These are phyloP conservation scores for Microcebus lehilahytsara DNA, from an alignment of 2,113 vertebrate species.

Conservation along the genomic window DNA sequence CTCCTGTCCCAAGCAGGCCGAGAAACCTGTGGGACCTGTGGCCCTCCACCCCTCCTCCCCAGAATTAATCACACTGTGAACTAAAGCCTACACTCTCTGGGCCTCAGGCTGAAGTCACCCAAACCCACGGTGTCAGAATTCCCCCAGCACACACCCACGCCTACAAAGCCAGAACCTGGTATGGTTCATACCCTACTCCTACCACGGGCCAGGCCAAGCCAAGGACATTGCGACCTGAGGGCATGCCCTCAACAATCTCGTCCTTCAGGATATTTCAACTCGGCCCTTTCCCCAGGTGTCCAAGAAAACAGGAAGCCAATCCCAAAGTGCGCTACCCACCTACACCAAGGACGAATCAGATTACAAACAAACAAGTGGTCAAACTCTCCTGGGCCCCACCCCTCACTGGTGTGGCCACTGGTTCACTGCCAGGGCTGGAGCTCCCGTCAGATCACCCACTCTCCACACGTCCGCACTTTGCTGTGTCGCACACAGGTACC, in stretches of 20 bases:
- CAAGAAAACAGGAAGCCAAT: conserved; percentile 58
- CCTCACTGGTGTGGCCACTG: background rate
- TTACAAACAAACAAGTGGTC: conserved; percentile 16
- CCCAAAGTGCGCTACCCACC: background rate
- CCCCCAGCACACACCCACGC: background rate
- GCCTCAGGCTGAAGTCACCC: background rate
- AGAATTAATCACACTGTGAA: conserved; percentile 1
- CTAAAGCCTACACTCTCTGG: background rate
- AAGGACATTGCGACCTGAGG: background rate
- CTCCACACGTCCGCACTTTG: background rate
- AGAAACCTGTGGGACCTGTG: background rate
- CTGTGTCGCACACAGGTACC: background rate
- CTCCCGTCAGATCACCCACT: background rate
- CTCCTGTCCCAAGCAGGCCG: background rate
- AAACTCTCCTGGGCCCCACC: background rate
- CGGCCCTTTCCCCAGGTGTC: conserved; percentile 4
- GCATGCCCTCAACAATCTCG: conserved; percentile 9
- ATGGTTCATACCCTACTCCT: background rate
- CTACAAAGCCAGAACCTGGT: background rate
- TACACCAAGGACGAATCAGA: conserved; percentile 24
- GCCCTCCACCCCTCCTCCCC: background rate
- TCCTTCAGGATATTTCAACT: conserved; percentile 6
- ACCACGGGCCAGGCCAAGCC: background rate
- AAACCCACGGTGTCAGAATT: background rate
- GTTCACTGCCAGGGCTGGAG: background rate